Conservation (phyloP, 2,797 vertebrate species). For the Rallus crepitans region DNA sequence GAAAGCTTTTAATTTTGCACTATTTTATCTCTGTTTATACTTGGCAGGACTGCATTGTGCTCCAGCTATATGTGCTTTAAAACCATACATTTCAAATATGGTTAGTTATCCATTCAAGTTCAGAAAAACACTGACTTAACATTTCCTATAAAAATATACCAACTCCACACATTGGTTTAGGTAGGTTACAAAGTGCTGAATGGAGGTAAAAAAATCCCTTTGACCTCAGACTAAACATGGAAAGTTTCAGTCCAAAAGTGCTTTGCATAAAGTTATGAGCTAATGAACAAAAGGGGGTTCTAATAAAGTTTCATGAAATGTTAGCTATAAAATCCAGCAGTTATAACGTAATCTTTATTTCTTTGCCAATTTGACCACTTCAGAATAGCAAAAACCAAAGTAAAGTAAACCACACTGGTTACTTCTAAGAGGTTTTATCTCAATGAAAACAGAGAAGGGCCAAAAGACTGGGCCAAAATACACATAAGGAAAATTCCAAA, state of each 20-base stretch:
- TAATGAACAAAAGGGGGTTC: conserved; percentile 2
- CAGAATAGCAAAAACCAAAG: not conserved
- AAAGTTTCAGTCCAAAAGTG: not conserved
- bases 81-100: not conserved
- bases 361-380: conserved; percentile 28
- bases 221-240: not conserved
- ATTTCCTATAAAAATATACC: not conserved
- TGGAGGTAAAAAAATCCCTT: not conserved
- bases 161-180: not conserved
- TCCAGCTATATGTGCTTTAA: not conserved
- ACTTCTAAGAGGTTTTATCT: conserved; percentile 1
- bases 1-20: not conserved
- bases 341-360: conserved; percentile 3
- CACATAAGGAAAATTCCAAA: not conserved
- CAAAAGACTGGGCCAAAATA: not conserved
- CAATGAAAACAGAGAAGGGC: conserved; percentile 2
- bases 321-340: conserved; percentile 15
- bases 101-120: not conserved
- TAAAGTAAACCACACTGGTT: not conserved
- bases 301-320: conserved; percentile 4
- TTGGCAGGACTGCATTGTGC: not conserved
- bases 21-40: not conserved
- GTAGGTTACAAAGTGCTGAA: conserved; percentile 22
- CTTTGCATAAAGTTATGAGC: not conserved
- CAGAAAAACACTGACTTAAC: not conserved